phyloP scores from a whole-genome alignment of 2,888 invertebrate species.

The Leptinotarsa tumamoca region DNA sequence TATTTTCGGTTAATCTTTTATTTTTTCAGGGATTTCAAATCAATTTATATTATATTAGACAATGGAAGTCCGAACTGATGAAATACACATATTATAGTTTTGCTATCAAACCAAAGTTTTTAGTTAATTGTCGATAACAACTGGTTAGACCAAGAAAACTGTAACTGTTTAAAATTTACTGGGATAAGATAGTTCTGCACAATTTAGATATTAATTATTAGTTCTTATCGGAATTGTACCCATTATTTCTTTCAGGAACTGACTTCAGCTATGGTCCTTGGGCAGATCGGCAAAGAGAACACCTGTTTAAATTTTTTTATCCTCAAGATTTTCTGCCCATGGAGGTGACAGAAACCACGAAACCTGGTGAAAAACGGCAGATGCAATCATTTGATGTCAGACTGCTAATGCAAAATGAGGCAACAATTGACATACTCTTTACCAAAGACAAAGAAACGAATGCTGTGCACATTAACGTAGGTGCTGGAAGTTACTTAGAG shows the following conservation, averaged over 20 bases:
- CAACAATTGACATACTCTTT: constrained; percentile 95
- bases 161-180: too few species aligned
- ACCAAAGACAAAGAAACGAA: constrained; percentile 96
- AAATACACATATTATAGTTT: too few species aligned
- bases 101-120: too few species aligned
- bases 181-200: too few species aligned
- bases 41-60: too few species aligned
- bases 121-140: too few species aligned
- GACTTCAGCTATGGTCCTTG: constrained; percentile 99
- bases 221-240: background rate
- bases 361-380: constrained; percentile 88
- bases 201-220: background rate
- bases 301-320: constrained; percentile 95
- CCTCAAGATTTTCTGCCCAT: constrained; percentile 88
- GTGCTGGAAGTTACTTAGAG: constrained; percentile 95
- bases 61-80: too few species aligned
- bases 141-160: too few species aligned
- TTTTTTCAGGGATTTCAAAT: too few species aligned
- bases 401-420: constrained; percentile 89
- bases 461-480: constrained; percentile 95
- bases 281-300: constrained; percentile 97
- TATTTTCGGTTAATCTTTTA: too few species aligned
- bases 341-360: constrained; percentile 83
- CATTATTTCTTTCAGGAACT: constrained; percentile 67
- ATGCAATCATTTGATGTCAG: constrained; percentile 94